Percentiles rank a stretch among this genome's conserved stretches.
phyloP scores from a whole-genome alignment of 2,888 invertebrate species.

The Rotaria socialis region DNA sequence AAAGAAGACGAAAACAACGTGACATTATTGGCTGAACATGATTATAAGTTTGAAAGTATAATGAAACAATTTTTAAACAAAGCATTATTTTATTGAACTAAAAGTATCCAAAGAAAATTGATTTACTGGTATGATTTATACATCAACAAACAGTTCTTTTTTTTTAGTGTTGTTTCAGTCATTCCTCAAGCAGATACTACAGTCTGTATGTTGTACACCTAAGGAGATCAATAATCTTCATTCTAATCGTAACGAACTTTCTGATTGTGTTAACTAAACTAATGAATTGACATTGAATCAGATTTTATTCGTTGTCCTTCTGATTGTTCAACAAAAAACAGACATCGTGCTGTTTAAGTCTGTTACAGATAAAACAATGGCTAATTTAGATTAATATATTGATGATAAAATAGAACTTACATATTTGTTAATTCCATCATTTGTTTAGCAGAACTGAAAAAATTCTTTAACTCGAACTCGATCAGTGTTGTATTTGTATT shows the following conservation, averaged over 20 bases:
- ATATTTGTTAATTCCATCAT: not conserved
- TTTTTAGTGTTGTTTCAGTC: not conserved
- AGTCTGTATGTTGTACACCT: no score
- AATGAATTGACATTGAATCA: not conserved
- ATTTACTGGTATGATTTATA: not conserved
- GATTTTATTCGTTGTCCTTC: not conserved
- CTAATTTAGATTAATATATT: not conserved
- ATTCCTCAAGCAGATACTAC: not conserved
- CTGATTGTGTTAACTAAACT: no score
- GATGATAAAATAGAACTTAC: slow-evolving; percentile 34
- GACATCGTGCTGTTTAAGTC: not conserved
- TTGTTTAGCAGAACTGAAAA: not conserved
- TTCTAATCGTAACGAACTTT: not conserved
- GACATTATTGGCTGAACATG: not conserved
- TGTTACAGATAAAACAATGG: not conserved
- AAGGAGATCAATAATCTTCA: not conserved
- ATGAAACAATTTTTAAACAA: not conserved
- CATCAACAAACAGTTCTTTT: not conserved
- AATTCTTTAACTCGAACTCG: no score
- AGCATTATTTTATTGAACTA: not conserved
- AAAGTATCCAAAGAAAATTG: not conserved
- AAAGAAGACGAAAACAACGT: not conserved
- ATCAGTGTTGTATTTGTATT: no score
- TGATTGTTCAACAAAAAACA: not conserved
- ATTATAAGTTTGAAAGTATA: not conserved